Evolutionary conservation across 2,888 invertebrate species (phyloP).

Genomic region (Cephalotes varians): DNA sequence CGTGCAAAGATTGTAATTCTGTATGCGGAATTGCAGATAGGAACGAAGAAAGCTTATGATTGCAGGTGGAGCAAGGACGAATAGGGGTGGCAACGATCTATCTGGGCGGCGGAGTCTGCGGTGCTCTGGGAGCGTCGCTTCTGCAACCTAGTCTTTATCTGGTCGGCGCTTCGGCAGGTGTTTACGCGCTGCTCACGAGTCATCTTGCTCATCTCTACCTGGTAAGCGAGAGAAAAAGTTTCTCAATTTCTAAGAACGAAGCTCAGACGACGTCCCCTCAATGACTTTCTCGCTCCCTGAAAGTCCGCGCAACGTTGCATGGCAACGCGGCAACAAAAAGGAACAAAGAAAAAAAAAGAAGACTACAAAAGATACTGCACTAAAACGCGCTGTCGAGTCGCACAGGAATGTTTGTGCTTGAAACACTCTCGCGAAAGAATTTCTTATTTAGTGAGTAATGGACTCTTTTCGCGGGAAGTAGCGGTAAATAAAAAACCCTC

Average conservation of each 20-base stretch:
- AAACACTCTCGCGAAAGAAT: slow-evolving; percentile 4
- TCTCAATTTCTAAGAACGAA: not conserved
- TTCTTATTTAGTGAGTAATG: slow-evolving; percentile 2
- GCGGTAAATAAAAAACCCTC: not conserved
- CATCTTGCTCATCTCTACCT: slow-evolving; percentile 94
- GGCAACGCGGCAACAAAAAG: not conserved
- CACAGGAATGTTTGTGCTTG: slow-evolving; percentile 13
- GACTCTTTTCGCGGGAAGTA: not conserved
- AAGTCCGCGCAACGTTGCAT: not conserved
- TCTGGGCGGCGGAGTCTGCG: slow-evolving; percentile 91
- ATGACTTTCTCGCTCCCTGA: not conserved
- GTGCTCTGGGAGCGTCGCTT: slow-evolving; percentile 91
- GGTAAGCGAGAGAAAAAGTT: slow-evolving; percentile 84
- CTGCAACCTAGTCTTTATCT: slow-evolving; percentile 92
- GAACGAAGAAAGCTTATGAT: slow-evolving; percentile 10
- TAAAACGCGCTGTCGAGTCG: slow-evolving; percentile 9
- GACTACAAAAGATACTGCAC: slow-evolving; percentile 12
- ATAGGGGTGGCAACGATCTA: slow-evolving; percentile 91
- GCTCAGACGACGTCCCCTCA: not conserved
- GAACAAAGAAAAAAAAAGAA: not conserved
- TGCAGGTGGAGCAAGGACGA: slow-evolving; percentile 91
- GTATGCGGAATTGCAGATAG: not conserved
- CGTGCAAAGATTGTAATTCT: not conserved
- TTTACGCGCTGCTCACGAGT: slow-evolving; percentile 95
- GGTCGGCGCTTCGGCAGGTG: slow-evolving; percentile 96